Conservation (phyloP, 2,888 invertebrate species). For the Aplocera efformata region DNA sequence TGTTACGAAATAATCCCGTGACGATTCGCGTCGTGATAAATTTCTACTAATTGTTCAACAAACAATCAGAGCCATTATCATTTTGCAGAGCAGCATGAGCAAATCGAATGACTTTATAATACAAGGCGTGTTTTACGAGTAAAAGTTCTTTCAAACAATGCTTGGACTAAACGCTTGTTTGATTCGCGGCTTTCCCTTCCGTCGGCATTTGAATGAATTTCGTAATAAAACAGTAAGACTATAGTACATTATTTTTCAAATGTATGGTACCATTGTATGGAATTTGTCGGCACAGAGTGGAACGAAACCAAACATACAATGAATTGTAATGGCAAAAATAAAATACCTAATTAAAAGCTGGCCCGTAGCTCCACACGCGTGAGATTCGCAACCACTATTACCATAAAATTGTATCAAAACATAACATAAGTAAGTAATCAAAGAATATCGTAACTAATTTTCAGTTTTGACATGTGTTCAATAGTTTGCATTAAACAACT, state of each 20-base stretch:
- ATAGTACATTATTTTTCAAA: slow-evolving; percentile 33
- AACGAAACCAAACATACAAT: slow-evolving; percentile 1
- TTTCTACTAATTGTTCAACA: slow-evolving; percentile 53
- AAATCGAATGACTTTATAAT: slow-evolving; percentile 53
- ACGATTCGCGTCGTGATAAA: slow-evolving; percentile 37
- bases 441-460: slow-evolving; percentile 1
- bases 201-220: slow-evolving; percentile 46
- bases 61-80: slow-evolving; percentile 64
- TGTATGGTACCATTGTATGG: slow-evolving; percentile 16
- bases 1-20: slow-evolving; percentile 7
- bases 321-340: too few species aligned
- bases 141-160: slow-evolving; percentile 63
- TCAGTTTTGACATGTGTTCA: background rate
- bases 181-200: slow-evolving; percentile 68
- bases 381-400: too few species aligned
- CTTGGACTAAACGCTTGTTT: slow-evolving; percentile 47
- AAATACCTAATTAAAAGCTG: too few species aligned
- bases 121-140: slow-evolving; percentile 54
- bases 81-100: slow-evolving; percentile 34
- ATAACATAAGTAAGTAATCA: background rate
- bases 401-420: too few species aligned
- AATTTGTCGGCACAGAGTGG: slow-evolving; percentile 15
- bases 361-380: too few species aligned
- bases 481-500: too few species aligned
- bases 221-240: slow-evolving; percentile 41